Base-by-base conservation (phyloP, 2,888 invertebrate genomes). In the Acronicta aceris region DNA sequence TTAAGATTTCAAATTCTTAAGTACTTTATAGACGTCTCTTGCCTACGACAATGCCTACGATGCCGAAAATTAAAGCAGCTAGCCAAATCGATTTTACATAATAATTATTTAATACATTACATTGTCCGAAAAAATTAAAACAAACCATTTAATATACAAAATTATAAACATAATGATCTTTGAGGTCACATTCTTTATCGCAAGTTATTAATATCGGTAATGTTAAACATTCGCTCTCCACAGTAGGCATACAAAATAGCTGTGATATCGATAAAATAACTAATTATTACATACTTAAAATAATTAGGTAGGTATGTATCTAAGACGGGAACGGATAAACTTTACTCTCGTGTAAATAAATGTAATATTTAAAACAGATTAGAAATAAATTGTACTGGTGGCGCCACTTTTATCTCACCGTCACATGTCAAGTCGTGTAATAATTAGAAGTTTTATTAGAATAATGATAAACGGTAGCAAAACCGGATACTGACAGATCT, bases 151-250 rank as follows among this genome's bases (percentile, higher is more conserved):
- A 72, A 68, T 60, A 63, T 48, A 40, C 41, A 60, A 15, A 76
- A 74, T 59, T 69, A 64, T 61, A 72, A 69, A 66, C 65, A 72
- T 16, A 66, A 50, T 52, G 65, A 63, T 21, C 74, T 62, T 27
- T 65, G 40, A 58, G 75, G 70, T 79, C 78, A 71, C 40, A 60
- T 66, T 70, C 61, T 21, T 59, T 78, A 82, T 81, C 77, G n/a
- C 52, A 40, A 54, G 54, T 71, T 65, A 70, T 60, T 66, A 53
- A 58, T 59, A 59, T 56, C 50, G 38, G 13, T 46, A 64, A 66
- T 47, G 46, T 50, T 60, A 55, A 65, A 70, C 61, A 66, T 51
- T 55, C 36, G 46, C 21, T 46, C 48, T 40, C 21, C 41, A 42
- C 30, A 46, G 60, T 33, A 55, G n/a, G 57, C 49, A 62, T 46